Base-by-base conservation (phyloP, 2,113 vertebrate species). In the Neopipo cinnamomea region DNA sequence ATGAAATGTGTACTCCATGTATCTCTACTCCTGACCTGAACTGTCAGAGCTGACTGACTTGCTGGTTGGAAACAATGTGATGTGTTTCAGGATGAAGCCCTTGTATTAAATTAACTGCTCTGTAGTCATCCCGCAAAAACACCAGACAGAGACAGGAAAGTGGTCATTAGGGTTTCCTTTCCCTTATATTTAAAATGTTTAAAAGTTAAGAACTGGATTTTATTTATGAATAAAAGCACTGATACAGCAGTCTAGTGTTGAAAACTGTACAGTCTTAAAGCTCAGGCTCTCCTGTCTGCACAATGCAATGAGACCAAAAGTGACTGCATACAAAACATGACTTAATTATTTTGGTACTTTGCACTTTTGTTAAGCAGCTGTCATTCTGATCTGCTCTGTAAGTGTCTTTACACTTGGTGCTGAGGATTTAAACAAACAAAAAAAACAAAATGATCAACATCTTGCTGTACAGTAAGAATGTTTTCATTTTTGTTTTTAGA, bases 401-500 rank as follows among this genome's bases (percentile, higher is more conserved):
- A 35, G 8, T 72, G 12, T 47, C 63, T 89, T 73, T 39, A 46
- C 15, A 31, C 15, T 55, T 83, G 31, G 63, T 3, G 4, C 22
- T 63, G 44, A 12, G 22, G 9, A 71, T 61, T 78, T 2, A 14
- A 27, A 59, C n/a, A 59, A 25, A 15, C 56, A n/a, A 17, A n/a
- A 65, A 47, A 1, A 8, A 13, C 11, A 72, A 53, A 82, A 68
- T n/a, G 41, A 41, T 88, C 24, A 47, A 12, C 19, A 49, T 41
- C 4, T 72, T 91, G 24, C 66, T 46, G 8, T 83, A 23, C 28
- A 55, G 28, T 91, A 59, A 62, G 16, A 68, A 24, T 68, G 14
- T 78, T 85, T 88, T 72, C 2, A 46, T 56, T 88, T 92, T 65
- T 89, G 35, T 91, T 90, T 91, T 58, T 91, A 99, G 99, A 94